Evolutionary conservation across 2,888 invertebrate genomes (phyloP).

Genomic region (Agrotis exclamationis): DNA sequence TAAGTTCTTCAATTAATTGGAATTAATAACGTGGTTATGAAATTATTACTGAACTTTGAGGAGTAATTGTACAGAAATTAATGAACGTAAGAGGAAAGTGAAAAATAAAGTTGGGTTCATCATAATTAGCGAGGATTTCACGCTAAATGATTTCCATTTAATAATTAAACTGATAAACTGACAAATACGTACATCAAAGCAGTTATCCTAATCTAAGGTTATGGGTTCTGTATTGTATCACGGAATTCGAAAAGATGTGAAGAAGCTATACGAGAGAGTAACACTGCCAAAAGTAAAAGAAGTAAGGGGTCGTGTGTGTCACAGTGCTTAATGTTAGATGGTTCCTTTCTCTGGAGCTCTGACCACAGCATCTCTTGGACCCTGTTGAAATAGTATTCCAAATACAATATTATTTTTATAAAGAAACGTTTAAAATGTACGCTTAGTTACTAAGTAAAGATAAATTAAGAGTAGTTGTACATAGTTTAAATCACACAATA

Average conservation of each 20-base stretch:
- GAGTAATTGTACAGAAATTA: slow-evolving; percentile 10
- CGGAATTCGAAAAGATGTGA: no score
- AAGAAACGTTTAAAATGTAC: no score
- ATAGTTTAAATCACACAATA: neutral
- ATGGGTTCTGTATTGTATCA: neutral
- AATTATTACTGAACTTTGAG: slow-evolving; percentile 33
- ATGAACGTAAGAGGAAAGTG: no score
- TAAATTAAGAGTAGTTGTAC: neutral
- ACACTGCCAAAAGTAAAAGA: neutral
- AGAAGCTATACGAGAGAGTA: neutral
- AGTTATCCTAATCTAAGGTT: neutral
- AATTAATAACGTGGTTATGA: slow-evolving; percentile 41
- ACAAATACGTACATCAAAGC: neutral
- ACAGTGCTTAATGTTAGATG: no score
- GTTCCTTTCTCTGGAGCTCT: no score
- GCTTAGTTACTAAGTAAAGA: no score
- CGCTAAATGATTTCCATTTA: neutral
- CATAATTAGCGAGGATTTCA: neutral
- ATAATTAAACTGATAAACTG: neutral
- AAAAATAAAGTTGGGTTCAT: neutral
- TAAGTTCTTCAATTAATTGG: slow-evolving; percentile 41
- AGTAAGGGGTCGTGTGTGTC: no score
- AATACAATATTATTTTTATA: no score
- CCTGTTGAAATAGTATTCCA: no score
- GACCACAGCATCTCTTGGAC: no score